Evolutionary conservation across 1,140 invertebrate genomes (phyloP), one percentile per base, ranked within the genome.

Genomic region (Parapsyche elsis): DNA sequence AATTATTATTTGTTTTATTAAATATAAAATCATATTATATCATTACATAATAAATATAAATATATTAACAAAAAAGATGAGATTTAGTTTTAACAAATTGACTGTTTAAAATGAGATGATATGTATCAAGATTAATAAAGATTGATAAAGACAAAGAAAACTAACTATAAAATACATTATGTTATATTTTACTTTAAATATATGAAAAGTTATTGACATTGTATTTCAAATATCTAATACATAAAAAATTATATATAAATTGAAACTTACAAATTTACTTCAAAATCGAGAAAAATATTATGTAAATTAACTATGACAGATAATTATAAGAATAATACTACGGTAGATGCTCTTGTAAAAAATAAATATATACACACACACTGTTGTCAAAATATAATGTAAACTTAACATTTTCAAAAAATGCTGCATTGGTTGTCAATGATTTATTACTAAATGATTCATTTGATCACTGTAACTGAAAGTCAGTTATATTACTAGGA

Each of bases 401-500:
- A 46, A 46, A 46, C 45, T 5, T 12, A 46, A 46, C 45, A 46
- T 46, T 7, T 46, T 12, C 4, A 14, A 53, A 53, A 53, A 53
- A 53, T 53, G 49, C 16, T 12, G 16, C 16, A 53, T 53, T 53
- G 49, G 12, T 53, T 67, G 61, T 21, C 61, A 67, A 7, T 67
- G 19, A 67, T 67, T 38, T 38, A 7, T 38, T 38, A n/a, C n/a
- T 7, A 38, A 38, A 38, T 38, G 2, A 38, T 1, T 38, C 14
- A 57, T 57, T 16, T 57, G 4, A 19, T 45, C 24, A 24, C 71
- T 73, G n/a, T 75, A 78, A 30, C 23, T 76, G 76, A 61, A 78
- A 81, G 19, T 81, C 80, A 49, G 46, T 73, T n/a, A 76, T 38
- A 71, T 77, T 80, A 53, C n/a, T 45, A n/a, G 81, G 81, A 46